Base-by-base conservation (phyloP, 2,797 vertebrate species). In the Sebastes miniatus region DNA sequence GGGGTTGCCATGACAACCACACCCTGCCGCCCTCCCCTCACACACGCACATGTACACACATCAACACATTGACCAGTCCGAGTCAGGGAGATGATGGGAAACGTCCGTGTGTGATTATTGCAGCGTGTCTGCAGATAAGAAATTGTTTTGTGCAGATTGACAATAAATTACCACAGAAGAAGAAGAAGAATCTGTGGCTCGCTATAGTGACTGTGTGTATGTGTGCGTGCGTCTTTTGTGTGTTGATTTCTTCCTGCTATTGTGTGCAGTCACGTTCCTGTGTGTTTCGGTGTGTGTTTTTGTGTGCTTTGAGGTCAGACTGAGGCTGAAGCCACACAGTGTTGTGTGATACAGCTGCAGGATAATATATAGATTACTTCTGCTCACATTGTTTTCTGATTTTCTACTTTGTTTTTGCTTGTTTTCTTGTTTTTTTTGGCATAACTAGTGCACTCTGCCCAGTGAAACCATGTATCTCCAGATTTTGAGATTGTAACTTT, bases 1-100 rank as follows among this genome's bases (percentile, higher is more conserved):
- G 79, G 56, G 77, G 93, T 94, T 94, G 83, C 90, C 83, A 93
- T 91, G 93, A 92, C 92, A 89, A 92, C 92, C 57, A 62, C 86
- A 83, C 88, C 89, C 88, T 91, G 39, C 85, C 89, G 73, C 88
- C 88, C 90, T 77, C 54, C 85, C 84, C 68, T 77, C 57, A 27
- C 11, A n/a, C 22, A 56, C 43, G 7, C 22, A 56, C 43, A 31
- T 12, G 25, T 10, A 68, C 27, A 74, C 29, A 71, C 73, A 18
- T 52, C 50, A 13, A 75, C 67, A 72, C 68, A 54, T 5, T 20
- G 24, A 24, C 73, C 3, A 24, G 22, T 36, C 16, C 5, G 36
- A 16, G 16, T 69, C 57, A 20, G 56, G 3, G 58, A 74, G 62
- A 77, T 79, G 57, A 18, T n/a, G 71, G 68, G 52, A 77, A 68